phyloP scores from a whole-genome alignment of 92 coral and sea anemone species.

The Siderastrea siderea region DNA sequence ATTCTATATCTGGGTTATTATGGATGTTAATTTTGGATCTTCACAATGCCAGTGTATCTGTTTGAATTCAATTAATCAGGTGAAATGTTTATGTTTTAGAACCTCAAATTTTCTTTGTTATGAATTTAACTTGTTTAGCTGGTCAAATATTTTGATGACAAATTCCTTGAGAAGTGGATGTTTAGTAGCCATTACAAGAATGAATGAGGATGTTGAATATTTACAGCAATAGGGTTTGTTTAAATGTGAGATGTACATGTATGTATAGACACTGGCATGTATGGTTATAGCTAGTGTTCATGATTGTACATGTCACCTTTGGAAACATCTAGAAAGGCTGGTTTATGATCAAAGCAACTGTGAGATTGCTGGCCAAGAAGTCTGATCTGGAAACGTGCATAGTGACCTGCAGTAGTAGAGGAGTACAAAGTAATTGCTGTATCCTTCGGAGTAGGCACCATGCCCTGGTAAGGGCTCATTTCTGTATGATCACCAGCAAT shows the following conservation, averaged over 20 bases:
- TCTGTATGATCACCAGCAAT: too few species aligned
- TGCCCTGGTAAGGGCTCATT: too few species aligned
- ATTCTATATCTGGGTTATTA: neutral
- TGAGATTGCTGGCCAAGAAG: neutral
- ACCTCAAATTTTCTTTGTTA: neutral
- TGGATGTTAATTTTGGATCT: neutral
- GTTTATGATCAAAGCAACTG: neutral
- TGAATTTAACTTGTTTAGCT: neutral
- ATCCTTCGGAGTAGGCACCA: too few species aligned
- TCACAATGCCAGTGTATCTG: neutral
- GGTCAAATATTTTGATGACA: neutral
- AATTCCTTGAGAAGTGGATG: neutral
- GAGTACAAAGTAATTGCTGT: too few species aligned
- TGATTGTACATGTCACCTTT: too few species aligned
- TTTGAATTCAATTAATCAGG: neutral
- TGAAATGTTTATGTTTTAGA: neutral
- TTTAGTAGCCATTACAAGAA: neutral
- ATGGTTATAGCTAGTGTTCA: too few species aligned
- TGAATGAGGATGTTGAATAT: neutral
- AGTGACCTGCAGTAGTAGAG: too few species aligned
- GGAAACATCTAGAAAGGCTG: neutral
- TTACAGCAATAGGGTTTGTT: neutral
- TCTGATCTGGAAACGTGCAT: too few species aligned
- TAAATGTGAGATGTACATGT: too few species aligned
- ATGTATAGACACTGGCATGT: too few species aligned